Evolutionary conservation across 2,888 invertebrate species (phyloP).

Genomic region (Coelinius sp.): DNA sequence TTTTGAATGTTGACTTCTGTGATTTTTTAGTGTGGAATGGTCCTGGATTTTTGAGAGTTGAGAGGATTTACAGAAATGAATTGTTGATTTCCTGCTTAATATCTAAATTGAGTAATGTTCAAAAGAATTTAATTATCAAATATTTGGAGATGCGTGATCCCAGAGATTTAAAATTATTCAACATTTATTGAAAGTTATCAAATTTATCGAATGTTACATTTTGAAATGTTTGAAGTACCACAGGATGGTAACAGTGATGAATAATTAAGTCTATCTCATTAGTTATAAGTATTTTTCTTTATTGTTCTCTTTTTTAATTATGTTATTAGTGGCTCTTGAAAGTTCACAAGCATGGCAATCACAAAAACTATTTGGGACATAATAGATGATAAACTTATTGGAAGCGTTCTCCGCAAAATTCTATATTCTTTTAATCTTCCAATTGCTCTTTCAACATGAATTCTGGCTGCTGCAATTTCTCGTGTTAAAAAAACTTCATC

Average conservation of each 20-base stretch:
- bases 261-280: neutral
- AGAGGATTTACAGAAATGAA: neutral
- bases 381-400: constrained; percentile 37
- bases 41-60: neutral
- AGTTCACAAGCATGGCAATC: constrained; percentile 37
- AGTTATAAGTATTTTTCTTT: neutral
- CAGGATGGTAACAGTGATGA: neutral
- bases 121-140: neutral
- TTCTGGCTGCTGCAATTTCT: constrained; percentile 42
- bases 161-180: neutral
- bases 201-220: neutral
- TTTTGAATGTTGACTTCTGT: neutral
- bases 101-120: neutral
- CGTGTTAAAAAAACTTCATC: constrained; percentile 33
- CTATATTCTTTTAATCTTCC: constrained; percentile 43
- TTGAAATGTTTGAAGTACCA: neutral
- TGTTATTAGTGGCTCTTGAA: constrained; percentile 34
- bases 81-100: neutral
- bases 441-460: constrained; percentile 45
- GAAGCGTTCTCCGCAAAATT: constrained; percentile 33
- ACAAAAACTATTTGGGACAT: constrained; percentile 38
- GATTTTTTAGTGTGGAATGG: neutral
- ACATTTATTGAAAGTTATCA: neutral
- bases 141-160: neutral
- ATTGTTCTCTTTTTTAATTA: constrained; percentile 21